Evolutionary conservation across 2,888 invertebrate genomes (phyloP).

Genomic region (Callinectes sapidus): DNA sequence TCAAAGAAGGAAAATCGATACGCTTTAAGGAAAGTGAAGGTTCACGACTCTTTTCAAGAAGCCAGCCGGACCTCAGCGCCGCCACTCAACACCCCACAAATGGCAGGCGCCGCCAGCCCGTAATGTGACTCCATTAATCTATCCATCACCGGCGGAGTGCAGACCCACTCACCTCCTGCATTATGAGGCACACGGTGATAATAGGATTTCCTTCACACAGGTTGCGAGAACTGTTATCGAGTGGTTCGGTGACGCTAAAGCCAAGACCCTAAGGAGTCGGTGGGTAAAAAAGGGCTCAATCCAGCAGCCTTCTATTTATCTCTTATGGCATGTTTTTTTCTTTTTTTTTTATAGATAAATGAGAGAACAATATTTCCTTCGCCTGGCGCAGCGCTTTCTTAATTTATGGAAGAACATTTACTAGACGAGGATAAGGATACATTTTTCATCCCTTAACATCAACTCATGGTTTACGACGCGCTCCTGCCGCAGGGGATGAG

Average conservation of each 20-base stretch:
- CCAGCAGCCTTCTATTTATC: not conserved
- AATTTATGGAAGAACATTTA: not conserved
- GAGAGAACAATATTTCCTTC: not conserved
- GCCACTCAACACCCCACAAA: not conserved
- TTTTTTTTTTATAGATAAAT: too few species aligned
- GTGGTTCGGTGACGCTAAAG: not conserved
- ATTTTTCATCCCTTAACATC: slow-evolving; percentile 5
- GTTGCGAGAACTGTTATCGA: slow-evolving; percentile 4
- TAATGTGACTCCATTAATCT: slow-evolving; percentile 31
- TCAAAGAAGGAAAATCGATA: not conserved
- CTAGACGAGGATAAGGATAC: not conserved
- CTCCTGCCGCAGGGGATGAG: not conserved
- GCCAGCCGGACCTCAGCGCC: not conserved
- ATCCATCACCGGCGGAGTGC: not conserved
- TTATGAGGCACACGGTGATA: slow-evolving; percentile 8
- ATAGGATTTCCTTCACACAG: not conserved
- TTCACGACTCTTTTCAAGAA: not conserved
- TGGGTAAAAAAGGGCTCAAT: not conserved
- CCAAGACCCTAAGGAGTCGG: not conserved
- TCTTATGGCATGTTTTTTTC: not conserved
- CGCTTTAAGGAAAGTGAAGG: not conserved
- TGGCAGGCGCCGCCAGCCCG: slow-evolving; percentile 3
- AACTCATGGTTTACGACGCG: not conserved
- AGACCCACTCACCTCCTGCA: not conserved
- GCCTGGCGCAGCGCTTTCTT: not conserved